Conservation (phyloP, 2,113 vertebrate genomes). For the Gorilla gorilla region DNA sequence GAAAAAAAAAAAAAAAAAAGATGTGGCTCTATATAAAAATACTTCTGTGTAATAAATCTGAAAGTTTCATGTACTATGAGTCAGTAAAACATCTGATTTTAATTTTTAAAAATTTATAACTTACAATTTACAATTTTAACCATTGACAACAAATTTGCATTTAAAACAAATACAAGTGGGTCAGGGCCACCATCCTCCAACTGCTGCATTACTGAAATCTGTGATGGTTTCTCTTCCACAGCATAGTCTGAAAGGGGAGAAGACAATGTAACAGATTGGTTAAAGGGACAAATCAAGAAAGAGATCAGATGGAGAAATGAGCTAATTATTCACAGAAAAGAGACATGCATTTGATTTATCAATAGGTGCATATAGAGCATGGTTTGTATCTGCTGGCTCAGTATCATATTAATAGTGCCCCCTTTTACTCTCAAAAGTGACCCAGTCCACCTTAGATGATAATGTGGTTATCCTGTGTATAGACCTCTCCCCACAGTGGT, state of each 20-base stretch:
- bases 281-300: slow-evolving; percentile 7
- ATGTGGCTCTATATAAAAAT: slow-evolving; percentile 30
- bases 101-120: slow-evolving; percentile 81
- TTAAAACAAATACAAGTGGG: slow-evolving; percentile 98
- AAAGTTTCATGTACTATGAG: slow-evolving; percentile 43
- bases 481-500: not conserved
- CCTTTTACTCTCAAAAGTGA: slow-evolving; percentile 23
- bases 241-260: slow-evolving; percentile 91
- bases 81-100: slow-evolving; percentile 27
- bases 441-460: not conserved
- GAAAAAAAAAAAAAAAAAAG: not conserved
- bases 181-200: slow-evolving; percentile 95
- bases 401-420: not conserved
- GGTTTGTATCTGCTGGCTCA: not conserved
- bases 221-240: slow-evolving; percentile 96
- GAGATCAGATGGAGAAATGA: not conserved
- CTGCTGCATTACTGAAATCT: slow-evolving; percentile 97
- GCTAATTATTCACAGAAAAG: slow-evolving; percentile 7
- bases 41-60: not conserved
- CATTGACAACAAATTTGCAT: slow-evolving; percentile 98
- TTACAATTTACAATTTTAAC: slow-evolving; percentile 99
- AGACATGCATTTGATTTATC: not conserved
- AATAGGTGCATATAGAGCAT: not conserved
- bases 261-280: slow-evolving; percentile 18
- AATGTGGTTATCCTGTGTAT: not conserved